Evolutionary conservation across 2,113 vertebrate genomes (phyloP).

Genomic region (Nannospalax galili): DNA sequence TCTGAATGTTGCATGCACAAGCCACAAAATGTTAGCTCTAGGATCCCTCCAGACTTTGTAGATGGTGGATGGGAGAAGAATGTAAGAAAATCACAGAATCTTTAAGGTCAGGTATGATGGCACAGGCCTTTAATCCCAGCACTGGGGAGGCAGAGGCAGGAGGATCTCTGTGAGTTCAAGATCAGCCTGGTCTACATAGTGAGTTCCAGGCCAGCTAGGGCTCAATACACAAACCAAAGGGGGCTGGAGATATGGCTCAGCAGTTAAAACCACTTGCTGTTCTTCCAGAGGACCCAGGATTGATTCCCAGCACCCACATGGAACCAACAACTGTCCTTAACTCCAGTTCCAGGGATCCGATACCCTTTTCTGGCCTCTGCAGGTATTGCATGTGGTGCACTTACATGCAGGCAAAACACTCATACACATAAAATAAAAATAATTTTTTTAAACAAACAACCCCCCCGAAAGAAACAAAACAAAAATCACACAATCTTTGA

Average conservation of each 20-base stretch:
- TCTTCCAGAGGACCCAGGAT: neutral
- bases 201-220: too few relatives aligned
- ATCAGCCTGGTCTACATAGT: too few relatives aligned
- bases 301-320: neutral
- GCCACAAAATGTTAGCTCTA: too few relatives aligned
- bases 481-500: neutral
- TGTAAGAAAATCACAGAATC: neutral
- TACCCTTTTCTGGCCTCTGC: too few relatives aligned
- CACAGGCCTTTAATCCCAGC: too few relatives aligned
- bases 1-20: neutral
- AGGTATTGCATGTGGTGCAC: neutral
- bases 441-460: too few relatives aligned
- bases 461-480: too few relatives aligned
- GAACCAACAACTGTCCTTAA: neutral
- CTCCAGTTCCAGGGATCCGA: neutral
- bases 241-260: neutral
- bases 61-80: neutral
- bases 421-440: neutral
- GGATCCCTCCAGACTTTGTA: neutral
- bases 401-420: neutral
- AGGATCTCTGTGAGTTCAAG: too few relatives aligned
- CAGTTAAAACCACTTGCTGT: neutral
- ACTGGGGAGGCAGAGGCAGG: too few relatives aligned
- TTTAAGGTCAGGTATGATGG: too few relatives aligned
- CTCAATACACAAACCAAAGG: too few relatives aligned